Evolutionary conservation across 1,140 invertebrate genomes (phyloP), one percentile per base, ranked within the genome.

Genomic region (Drosophila micromelanica): DNA sequence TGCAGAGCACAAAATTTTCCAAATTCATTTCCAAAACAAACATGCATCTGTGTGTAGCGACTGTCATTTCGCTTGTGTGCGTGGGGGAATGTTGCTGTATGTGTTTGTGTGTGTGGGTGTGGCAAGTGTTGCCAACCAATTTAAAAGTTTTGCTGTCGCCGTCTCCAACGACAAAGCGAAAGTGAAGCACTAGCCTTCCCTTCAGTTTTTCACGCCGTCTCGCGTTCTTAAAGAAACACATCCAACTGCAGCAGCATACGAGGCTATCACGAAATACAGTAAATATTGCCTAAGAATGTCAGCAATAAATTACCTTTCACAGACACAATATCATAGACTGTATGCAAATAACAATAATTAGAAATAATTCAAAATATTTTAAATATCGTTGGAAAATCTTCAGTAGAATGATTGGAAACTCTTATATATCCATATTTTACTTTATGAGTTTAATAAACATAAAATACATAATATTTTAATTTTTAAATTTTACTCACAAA

Each of bases 11-110:
- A 76, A 86, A 79, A 90, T 86, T 81, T 90, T 69, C 73, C 86
- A 86, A 90, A 90, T 90, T 90, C 86, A 90, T 90, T 90, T 90
- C 86, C 68, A 90, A 90, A 90, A 82, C 86, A 90, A 90, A 90
- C 86, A 61, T 73, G 69, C 73, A 64, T 57, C 67, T 68, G 60
- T 20, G 45, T 57, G 59, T 49, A 49, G 49, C 49, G 23, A 48
- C 42, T 63, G 46, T 65, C 61, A 49, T 46, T 70, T 27, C 49
- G 40, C 49, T 43, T 56, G 27, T 54, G 45, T 51, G 37, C 62
- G 12, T 43, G 20, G 40, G 42, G 20, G 20, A 23, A 23, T 23
- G 20, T 23, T 23, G 20, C 20, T 70, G 46, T 52, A n/a, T 40
- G 27, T 52, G 17, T n/a, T n/a, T 74, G 59, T 64, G 43, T 38